Base-by-base conservation (phyloP, 2,113 vertebrate species). In the Pungitius pungitius region DNA sequence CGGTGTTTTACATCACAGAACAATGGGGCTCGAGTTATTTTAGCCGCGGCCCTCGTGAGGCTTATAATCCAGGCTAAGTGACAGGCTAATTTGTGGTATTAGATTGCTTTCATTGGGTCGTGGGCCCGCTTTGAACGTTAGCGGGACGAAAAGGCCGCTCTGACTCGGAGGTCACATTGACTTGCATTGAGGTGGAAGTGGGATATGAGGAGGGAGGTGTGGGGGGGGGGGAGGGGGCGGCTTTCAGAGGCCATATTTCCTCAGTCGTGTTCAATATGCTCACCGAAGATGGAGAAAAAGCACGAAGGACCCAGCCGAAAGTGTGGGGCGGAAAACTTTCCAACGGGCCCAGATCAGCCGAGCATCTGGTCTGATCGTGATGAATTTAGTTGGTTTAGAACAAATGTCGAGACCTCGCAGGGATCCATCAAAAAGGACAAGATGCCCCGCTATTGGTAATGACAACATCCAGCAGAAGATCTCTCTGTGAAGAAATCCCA, bases 21-120 rank as follows among this genome's bases (percentile, higher is more conserved):
- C 73, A 91, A 81, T 26, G 35, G 73, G 76, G 84, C 83, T 80
- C 30, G 33, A 80, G 79, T 91, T 91, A 89, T 92, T 92, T 85
- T 66, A 83, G 82, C 82, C 10, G 11, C 1, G 69, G 77, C 75
- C 83, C 88, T 77, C 60, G 4, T 58, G 85, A 84, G 90, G 84
- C 56, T 86, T 85, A 85, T 90, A 91, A 92, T 91, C 87, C 91
- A 63, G 77, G 75, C 84, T 92, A 92, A 92, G 86, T 92, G 90
- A 92, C 88, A 87, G 86, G 82, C 87, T 91, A 89, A 92, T 93
- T 93, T 90, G 85, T 78, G 84, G 87, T 77, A 90, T 92, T 86
- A 89, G 87, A 92, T 91, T 88, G 82, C 90, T 91, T 91, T 84
- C 78, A 86, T 83, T 62, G 56, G 86, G 82, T 79, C 74, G 72